phyloP scores from a whole-genome alignment of 1,140 invertebrate genomes.

The Druon quercuslanigerum region DNA sequence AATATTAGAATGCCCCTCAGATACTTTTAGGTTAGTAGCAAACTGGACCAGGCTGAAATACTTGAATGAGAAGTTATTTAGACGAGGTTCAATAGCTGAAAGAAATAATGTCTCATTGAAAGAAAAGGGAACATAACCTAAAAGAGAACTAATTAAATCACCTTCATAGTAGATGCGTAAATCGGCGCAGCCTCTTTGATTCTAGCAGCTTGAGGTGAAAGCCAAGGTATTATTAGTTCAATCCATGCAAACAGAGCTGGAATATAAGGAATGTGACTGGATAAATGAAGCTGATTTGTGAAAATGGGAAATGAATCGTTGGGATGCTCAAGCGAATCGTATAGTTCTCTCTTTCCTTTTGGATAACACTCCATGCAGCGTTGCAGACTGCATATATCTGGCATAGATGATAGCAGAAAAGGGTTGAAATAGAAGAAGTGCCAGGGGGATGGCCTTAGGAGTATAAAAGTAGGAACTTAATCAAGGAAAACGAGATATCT shows the following conservation, averaged over 20 bases:
- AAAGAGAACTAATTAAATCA: background rate
- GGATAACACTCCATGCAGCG: background rate
- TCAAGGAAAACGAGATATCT: background rate
- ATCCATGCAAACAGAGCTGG: slow-evolving; percentile 19
- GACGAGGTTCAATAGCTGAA: too few species aligned
- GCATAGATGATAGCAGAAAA: background rate
- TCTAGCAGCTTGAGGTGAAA: slow-evolving; percentile 2
- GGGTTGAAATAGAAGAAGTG: background rate
- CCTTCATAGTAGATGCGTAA: background rate
- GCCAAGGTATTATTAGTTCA: slow-evolving; percentile 11
- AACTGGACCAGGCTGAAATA: too few species aligned
- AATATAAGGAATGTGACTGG: background rate
- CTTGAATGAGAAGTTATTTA: too few species aligned
- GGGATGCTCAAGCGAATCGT: slow-evolving; percentile 16
- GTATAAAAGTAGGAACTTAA: background rate
- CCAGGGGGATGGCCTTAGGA: too few species aligned
- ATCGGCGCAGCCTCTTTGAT: slow-evolving; percentile 9
- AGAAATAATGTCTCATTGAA: too few species aligned
- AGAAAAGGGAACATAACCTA: too few species aligned
- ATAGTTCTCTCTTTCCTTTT: background rate
- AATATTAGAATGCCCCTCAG: too few species aligned
- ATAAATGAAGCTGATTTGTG: slow-evolving; percentile 9
- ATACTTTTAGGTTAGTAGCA: too few species aligned
- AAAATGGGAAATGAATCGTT: slow-evolving; percentile 18
- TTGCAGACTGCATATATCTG: background rate